Percentiles rank a stretch among this genome's conserved stretches.
Evolutionary conservation across 2,888 invertebrate genomes (phyloP).

Genomic region (Atherix ibis): DNA sequence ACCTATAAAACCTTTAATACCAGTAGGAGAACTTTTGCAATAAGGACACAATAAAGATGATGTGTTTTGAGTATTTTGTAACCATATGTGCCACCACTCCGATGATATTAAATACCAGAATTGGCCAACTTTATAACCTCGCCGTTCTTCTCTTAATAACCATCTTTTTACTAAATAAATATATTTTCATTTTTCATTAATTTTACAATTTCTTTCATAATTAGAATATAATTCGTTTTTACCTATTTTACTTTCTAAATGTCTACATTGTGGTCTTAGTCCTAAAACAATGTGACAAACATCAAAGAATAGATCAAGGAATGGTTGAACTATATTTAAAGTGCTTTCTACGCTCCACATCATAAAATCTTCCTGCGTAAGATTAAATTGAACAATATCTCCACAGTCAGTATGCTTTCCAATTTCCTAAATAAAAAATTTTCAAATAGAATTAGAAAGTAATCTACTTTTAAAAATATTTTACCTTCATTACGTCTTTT

Average conservation of each 20-base stretch:
- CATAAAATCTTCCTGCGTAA: slow-evolving; percentile 70
- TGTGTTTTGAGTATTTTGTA: slow-evolving; percentile 43
- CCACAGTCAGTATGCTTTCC: too few relatives aligned
- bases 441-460: too few relatives aligned
- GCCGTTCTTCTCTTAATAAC: slow-evolving; percentile 59
- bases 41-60: slow-evolving; percentile 32
- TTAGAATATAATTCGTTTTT: slow-evolving; percentile 14
- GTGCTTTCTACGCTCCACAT: slow-evolving; percentile 66
- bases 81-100: slow-evolving; percentile 80
- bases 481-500: too few relatives aligned
- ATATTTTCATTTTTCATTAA: background rate
- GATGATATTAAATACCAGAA: slow-evolving; percentile 78
- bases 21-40: too few relatives aligned
- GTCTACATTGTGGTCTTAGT: slow-evolving; percentile 59
- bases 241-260: slow-evolving; percentile 69
- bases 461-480: too few relatives aligned
- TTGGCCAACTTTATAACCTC: slow-evolving; percentile 65
- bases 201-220: slow-evolving; percentile 2
- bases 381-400: slow-evolving; percentile 20
- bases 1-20: slow-evolving; percentile 8
- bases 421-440: too few relatives aligned
- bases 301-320: slow-evolving; percentile 56
- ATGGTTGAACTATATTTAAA: slow-evolving; percentile 50
- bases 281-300: slow-evolving; percentile 81
- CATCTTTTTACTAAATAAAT: slow-evolving; percentile 50